A percentile compares a stretch with the other conserved stretches of the same genome.
Evolutionary conservation across 2,113 vertebrate species (phyloP).

Genomic region (Solea solea): DNA sequence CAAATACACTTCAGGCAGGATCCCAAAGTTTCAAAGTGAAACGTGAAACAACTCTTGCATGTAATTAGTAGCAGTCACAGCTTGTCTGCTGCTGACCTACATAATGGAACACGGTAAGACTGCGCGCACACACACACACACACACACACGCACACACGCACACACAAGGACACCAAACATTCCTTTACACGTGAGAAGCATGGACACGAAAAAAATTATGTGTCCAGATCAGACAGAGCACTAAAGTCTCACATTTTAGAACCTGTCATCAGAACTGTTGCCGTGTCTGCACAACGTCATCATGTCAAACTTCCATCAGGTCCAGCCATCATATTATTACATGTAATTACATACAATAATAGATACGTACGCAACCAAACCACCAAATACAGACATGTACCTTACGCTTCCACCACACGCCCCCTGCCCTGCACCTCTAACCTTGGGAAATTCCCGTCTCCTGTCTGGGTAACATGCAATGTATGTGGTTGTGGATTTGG

Average conservation of each 20-base stretch:
- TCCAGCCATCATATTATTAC: background rate
- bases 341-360: background rate
- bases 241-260: background rate
- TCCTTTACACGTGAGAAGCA: background rate
- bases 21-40: conserved; percentile 34
- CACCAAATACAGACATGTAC: background rate
- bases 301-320: background rate
- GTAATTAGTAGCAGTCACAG: conserved; percentile 52
- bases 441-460: conserved; percentile 54
- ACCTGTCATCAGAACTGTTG: background rate
- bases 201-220: background rate
- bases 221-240: background rate
- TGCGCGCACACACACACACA: background rate
- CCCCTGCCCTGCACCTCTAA: conserved; percentile 1
- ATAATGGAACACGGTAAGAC: conserved; percentile 46
- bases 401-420: background rate
- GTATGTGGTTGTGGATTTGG: conserved; percentile 38
- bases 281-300: background rate
- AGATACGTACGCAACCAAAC: background rate
- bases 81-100: conserved; percentile 66
- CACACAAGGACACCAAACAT: background rate
- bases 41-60: conserved; percentile 28
- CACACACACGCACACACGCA: background rate
- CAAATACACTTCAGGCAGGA: conserved; percentile 34
- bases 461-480: conserved; percentile 34